Evolutionary conservation across 1,140 invertebrate genomes (phyloP).

Genomic region (Cyclina sinensis): DNA sequence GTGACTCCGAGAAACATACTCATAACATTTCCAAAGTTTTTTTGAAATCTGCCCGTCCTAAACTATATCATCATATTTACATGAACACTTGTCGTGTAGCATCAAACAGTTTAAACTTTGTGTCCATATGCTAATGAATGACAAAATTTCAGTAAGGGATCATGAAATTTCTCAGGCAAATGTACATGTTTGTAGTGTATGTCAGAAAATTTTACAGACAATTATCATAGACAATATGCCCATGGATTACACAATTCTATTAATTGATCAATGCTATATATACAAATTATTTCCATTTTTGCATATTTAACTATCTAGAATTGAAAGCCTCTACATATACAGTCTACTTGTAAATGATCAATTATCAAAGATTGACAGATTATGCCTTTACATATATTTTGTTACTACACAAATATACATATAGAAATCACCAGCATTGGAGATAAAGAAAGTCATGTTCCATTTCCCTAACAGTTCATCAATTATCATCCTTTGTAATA

Average conservation of each 20-base stretch:
- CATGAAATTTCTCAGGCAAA: neutral
- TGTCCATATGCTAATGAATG: no score
- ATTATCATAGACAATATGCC: slow-evolving; percentile 19
- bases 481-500: neutral
- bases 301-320: neutral
- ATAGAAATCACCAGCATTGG: neutral
- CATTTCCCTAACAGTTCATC: neutral
- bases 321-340: neutral
- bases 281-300: slow-evolving; percentile 5
- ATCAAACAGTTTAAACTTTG: no score
- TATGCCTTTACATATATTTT: neutral
- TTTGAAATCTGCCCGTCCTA: neutral
- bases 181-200: neutral
- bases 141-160: neutral
- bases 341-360: neutral
- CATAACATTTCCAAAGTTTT: neutral
- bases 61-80: neutral
- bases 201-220: neutral
- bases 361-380: neutral
- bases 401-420: slow-evolving; percentile 25
- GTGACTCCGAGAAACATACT: neutral
- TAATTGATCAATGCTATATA: neutral
- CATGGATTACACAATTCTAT: neutral
- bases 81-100: neutral
- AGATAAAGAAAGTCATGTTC: neutral